Evolutionary conservation across 1,140 invertebrate genomes (phyloP).

Genomic region (Diachasma alloeum): DNA sequence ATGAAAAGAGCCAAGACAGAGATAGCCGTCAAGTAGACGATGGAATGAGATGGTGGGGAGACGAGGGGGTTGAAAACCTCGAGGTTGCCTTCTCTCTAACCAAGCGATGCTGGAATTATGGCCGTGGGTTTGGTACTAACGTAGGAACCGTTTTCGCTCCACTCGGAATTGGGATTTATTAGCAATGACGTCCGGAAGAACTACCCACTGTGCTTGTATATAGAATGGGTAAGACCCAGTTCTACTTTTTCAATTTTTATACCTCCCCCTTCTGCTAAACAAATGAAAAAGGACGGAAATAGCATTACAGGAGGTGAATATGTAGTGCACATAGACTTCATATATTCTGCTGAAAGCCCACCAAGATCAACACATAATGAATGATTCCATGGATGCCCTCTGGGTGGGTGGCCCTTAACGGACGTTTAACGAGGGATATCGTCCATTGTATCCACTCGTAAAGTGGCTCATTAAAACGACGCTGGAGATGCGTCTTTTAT

Average conservation of each 20-base stretch:
- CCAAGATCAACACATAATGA: constrained; percentile 4
- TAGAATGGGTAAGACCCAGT: constrained; percentile 20
- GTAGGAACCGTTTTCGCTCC: constrained; percentile 33
- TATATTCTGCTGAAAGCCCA: not conserved
- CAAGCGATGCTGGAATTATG: constrained; percentile 31
- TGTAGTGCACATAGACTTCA: not conserved
- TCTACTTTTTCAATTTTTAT: constrained; percentile 19
- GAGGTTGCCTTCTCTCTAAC: constrained; percentile 1
- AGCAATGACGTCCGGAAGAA: constrained; percentile 20
- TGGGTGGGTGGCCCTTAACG: constrained; percentile 12
- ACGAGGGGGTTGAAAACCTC: not conserved
- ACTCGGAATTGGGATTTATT: constrained; percentile 34
- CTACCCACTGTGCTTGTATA: constrained; percentile 10
- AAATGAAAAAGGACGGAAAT: not conserved
- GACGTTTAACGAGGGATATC: constrained; percentile 27
- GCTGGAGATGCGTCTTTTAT: constrained; percentile 29
- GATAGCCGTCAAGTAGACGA: not conserved
- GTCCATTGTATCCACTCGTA: constrained; percentile 23
- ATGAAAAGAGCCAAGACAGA: not conserved
- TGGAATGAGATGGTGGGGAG: not conserved
- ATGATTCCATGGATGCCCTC: constrained; percentile 12
- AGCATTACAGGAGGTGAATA: too few relatives aligned
- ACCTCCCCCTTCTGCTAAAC: not conserved
- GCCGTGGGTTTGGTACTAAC: constrained; percentile 30
- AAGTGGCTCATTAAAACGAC: constrained; percentile 34